phyloP scores from a whole-genome alignment of 2,888 invertebrate species.

The Pachydiplax longipennis region DNA sequence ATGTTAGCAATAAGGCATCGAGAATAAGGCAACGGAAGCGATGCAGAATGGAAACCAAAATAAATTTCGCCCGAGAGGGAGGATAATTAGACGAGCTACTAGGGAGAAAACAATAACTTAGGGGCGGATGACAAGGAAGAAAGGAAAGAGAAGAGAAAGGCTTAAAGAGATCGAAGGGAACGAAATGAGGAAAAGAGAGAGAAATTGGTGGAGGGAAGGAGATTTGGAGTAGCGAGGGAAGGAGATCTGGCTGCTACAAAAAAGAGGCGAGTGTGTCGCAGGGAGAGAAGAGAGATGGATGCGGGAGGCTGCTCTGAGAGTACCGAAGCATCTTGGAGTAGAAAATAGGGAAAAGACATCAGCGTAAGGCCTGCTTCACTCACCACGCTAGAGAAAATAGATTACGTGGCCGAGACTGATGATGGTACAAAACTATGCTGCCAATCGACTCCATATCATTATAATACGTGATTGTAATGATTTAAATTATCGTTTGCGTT shows the following conservation, averaged over 20 bases:
- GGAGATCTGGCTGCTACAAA: conserved; percentile 23
- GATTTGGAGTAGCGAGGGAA: neutral
- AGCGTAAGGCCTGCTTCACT: neutral
- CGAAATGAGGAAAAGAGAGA: neutral
- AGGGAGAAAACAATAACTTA: neutral
- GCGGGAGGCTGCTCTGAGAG: neutral
- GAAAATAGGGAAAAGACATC: neutral
- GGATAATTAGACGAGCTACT: neutral
- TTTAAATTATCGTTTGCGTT: no score
- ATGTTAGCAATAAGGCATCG: neutral
- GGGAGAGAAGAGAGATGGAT: neutral
- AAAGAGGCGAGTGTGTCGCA: conserved; percentile 9
- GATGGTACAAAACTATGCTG: no score
- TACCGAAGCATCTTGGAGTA: no score
- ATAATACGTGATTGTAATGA: no score
- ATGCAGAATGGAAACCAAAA: neutral
- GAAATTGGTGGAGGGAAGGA: neutral
- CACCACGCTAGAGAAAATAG: neutral
- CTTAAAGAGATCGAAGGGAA: neutral
- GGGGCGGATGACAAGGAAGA: neutral
- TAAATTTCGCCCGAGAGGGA: neutral
- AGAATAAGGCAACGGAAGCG: neutral
- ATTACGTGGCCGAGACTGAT: neutral
- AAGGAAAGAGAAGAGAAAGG: neutral
- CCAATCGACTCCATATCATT: no score